A percentile compares a stretch with the other conserved stretches of the same genome.
These are phyloP conservation scores for Phocoena phocoena DNA, from an alignment of 2,113 vertebrate genomes.

Conservation along the genomic window DNA sequence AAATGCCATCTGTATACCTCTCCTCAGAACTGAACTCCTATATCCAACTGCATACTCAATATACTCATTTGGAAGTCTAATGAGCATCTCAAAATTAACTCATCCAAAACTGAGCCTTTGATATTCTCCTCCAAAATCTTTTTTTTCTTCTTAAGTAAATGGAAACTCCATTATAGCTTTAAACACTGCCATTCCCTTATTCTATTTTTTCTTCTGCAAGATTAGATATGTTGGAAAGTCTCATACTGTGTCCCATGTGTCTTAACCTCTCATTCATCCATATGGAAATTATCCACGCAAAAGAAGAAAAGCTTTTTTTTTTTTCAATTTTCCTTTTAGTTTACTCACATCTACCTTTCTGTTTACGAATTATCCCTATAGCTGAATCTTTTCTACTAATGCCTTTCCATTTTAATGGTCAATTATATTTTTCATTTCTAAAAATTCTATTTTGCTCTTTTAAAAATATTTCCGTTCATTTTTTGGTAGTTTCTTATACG, in stretches of 20 bases:
- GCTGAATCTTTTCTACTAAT: not conserved
- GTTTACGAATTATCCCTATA: not conserved
- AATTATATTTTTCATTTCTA: not conserved
- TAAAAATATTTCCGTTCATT: not conserved
- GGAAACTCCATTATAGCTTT: not conserved
- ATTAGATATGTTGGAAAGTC: not conserved
- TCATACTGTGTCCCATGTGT: not conserved
- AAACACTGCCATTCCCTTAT: not conserved
- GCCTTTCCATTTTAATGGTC: not conserved
- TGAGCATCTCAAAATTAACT: not conserved
- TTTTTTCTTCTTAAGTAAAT: slow-evolving; percentile 15
- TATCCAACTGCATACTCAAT: not conserved
- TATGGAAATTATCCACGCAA: not conserved
- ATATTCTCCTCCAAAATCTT: not conserved
- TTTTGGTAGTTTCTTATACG: not conserved
- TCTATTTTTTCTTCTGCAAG: not conserved
- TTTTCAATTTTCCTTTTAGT: not conserved
- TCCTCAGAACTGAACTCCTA: not conserved
- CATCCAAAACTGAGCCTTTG: not conserved
- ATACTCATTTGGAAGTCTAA: not conserved
- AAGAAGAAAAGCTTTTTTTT: not conserved
- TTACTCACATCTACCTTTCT: not conserved
- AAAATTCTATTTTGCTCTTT: not conserved
- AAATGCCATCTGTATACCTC: not conserved
- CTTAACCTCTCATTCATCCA: not conserved